A percentile compares a stretch with the other conserved stretches of the same genome.
Evolutionary conservation across 1,140 invertebrate genomes (phyloP).

Genomic region (Nephila pilipes): DNA sequence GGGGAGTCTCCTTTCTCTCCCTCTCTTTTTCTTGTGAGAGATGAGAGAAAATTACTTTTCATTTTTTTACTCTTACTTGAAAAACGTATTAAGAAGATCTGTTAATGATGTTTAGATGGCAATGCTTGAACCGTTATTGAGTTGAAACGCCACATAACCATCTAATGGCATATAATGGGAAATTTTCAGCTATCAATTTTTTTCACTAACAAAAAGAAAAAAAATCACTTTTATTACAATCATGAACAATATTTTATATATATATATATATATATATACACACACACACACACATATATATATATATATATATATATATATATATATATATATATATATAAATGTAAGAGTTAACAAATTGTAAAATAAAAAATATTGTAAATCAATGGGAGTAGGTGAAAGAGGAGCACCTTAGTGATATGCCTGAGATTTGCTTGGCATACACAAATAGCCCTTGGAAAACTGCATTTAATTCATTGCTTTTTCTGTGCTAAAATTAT

Average conservation of each 20-base stretch:
- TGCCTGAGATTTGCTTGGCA: too few species aligned
- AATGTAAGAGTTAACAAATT: too few species aligned
- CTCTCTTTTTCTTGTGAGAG: neutral
- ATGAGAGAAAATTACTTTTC: neutral
- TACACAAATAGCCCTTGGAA: too few species aligned
- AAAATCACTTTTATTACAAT: neutral
- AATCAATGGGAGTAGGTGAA: too few species aligned
- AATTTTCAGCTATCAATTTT: neutral
- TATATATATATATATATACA: too few species aligned
- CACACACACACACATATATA: too few species aligned
- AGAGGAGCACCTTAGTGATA: too few species aligned
- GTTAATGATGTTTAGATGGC: neutral
- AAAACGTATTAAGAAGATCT: neutral
- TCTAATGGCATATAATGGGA: neutral
- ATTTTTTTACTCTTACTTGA: neutral
- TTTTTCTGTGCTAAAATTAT: too few species aligned
- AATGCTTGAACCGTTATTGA: neutral
- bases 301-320: too few species aligned
- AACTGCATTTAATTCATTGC: too few species aligned
- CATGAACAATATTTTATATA: neutral
- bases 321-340: too few species aligned
- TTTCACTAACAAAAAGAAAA: neutral
- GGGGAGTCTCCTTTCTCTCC: neutral
- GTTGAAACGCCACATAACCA: neutral
- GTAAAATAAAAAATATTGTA: too few species aligned